Base-by-base conservation (phyloP, 2,888 invertebrate species). In the Synergus itoensis region DNA sequence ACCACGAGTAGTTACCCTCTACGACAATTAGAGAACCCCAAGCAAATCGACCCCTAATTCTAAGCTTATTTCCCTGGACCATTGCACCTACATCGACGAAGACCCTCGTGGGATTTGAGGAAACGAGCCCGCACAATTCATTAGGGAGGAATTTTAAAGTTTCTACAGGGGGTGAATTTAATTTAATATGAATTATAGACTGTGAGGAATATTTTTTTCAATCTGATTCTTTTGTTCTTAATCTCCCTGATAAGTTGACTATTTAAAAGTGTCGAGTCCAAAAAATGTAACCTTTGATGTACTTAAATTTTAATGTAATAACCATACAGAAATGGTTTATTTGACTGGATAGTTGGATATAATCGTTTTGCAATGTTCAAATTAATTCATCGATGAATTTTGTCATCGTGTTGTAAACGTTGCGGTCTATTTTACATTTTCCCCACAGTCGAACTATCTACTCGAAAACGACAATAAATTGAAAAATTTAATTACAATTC, bases 31-130 rank as follows among this genome's bases (percentile, higher is more conserved):
- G 85, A 86, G 84, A 83, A 79, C 82, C 86, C 84, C 84, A 81
- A 82, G 83, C 86, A 84, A 87, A 88, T 88, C 85, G 82, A 77
- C 84, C 86, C 81, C 84, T 87, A 87, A 88, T 88, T 84, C 86
- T 75, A 64, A 80, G 88, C 87, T 88, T 86, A 88, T 87, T 87
- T 83, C 79, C 81, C 73, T 73, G 73, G 48, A 53, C 73, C 73
- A 53, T 73, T 73, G 73, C 73, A 53, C 53, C 73, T 40, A 53
- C 53, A 73, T 36, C 36, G 36, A 53, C 18, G 53, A 73, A 73
- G 16, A 28, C 64, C 41, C 65, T 65, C 43, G 5, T 43, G 69
- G 73, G 73, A 73, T 73, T 73, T 73, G 73, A 40, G n/a, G n/a
- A 73, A 76, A 76, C 62, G 76, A 63, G 43, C 62, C 60, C 63